Conservation (phyloP, 2,113 vertebrate species). For the Aegotheles bennettii region DNA sequence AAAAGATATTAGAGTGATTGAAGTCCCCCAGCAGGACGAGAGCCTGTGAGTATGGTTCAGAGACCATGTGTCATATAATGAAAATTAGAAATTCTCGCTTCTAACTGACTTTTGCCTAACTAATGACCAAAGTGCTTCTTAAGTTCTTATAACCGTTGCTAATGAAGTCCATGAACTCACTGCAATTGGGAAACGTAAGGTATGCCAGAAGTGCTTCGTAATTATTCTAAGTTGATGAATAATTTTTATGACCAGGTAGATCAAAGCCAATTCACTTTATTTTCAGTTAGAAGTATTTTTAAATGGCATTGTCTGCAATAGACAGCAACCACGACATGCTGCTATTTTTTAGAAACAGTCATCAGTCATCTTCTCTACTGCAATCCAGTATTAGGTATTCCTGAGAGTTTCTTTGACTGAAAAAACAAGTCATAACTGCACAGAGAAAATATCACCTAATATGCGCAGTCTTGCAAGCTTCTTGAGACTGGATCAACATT, state of each 20-base stretch:
- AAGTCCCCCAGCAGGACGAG: too few species aligned
- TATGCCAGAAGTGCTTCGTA: neutral
- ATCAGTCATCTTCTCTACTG: neutral
- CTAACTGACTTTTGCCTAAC: neutral
- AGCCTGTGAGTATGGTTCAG: too few species aligned
- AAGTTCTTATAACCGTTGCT: neutral
- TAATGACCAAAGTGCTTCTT: neutral
- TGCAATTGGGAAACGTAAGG: neutral
- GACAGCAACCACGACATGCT: neutral
- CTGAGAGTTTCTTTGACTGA: neutral
- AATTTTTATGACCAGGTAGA: neutral
- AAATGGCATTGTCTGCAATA: neutral
- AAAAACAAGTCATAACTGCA: neutral
- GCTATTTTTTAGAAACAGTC: neutral
- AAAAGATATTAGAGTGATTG: too few species aligned
- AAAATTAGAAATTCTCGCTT: neutral
- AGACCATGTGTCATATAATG: neutral
- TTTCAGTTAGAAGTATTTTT: neutral
- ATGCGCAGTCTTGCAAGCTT: neutral
- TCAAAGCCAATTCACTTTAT: neutral
- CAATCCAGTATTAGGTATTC: neutral
- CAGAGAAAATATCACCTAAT: neutral
- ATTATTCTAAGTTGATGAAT: neutral
- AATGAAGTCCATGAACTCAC: neutral
- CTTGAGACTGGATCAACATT: neutral